Base-by-base conservation (phyloP, 2,888 invertebrate species). In the Spodoptera littoralis region DNA sequence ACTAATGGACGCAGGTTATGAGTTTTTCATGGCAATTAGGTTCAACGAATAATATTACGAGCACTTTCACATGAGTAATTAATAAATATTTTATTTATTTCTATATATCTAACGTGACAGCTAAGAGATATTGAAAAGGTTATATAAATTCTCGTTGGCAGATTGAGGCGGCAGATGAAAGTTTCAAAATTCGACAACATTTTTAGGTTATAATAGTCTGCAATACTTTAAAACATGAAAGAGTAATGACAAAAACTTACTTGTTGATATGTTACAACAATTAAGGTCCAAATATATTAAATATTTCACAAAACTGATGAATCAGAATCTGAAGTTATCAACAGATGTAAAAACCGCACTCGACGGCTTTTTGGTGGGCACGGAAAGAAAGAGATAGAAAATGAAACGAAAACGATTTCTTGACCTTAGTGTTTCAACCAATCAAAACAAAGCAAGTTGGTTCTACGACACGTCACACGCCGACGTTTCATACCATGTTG, bases 311-410 rank as follows among this genome's bases (percentile, higher is more conserved):
- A 65, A 70, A 45, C 48, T 53, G 56, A 18, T 59, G 46, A 76
- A 54, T 58, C 70, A 47, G 3, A 60, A 53, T 53, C 36, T 5
- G 36, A 69, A 63, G 50, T 61, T 56, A 52, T 41, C 46, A 60
- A 62, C 52, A 62, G 44, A 24, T 56, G 71, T 76, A 51, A 65
- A 64, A 80, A 79, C 84, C 78, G 79, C 70, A 83, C 84, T 76
- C 77, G 76, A 80, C 76, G 78, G 70, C 79, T 77, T 76, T 73
- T 67, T 74, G 70, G 71, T 73, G 77, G 74, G 65, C 73, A 73
- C 63, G 71, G 69, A 80, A 76, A 76, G 76, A 77, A 57, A 71
- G 65, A 71, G 64, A 76, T 13, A 59, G 22, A 53, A 47, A 44
- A 42, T 57, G 41, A 43, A 44, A 41, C 42, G 27, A 47, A 46